Base-by-base conservation (phyloP, 53 echinoderm and acorn worm genomes). In the Actinopyga echinites region DNA sequence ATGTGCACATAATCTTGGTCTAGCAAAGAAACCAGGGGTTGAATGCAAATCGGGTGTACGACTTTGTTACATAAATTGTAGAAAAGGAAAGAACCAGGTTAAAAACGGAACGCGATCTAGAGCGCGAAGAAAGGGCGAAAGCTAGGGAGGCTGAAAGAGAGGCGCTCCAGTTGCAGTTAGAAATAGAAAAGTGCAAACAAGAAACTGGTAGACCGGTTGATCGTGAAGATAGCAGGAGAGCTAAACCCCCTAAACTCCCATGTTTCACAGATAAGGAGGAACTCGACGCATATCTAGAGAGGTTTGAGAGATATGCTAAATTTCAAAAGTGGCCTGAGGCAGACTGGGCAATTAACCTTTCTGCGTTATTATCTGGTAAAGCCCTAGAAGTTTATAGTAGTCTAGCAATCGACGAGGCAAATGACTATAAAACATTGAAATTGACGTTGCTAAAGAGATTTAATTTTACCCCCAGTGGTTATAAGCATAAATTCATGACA, bases 401-500 rank as follows among this genome's bases (percentile, higher is more conserved):
- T 1, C 24, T 8, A 67, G 5, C 20, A 0, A 25, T 19, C 2
- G 57, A 29, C 5, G 43, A 60, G 2, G 30, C 59, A 3, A 35
- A 80, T 31, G 24, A 80, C 3, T 80, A 80, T 23, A 42, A 29
- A 1, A 22, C 13, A 15, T 34, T 80, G 21, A 80, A 80, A 8
- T 1, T 73, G n/a, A 61, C 85, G 4, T 29, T 84, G 8, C 35
- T 84, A 19, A 57, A 64, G 12, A 38, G 74, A 36, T 84, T 69
- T 58, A 26, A 84, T 55, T 44, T 73, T n/a, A 84, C 74, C 8
- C 63, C 58, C 61, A 40, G 44, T 4, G 85, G 85, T 1, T 85
- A 62, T 26, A 19, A 64, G 4, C n/a, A 44, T 36, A 85, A 85
- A 0, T 75, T 85, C 56, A 40, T 61, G 4, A 40, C 57, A 4